Base-by-base conservation (phyloP, 2,888 invertebrate species). In the Sarcophaga carnaria region DNA sequence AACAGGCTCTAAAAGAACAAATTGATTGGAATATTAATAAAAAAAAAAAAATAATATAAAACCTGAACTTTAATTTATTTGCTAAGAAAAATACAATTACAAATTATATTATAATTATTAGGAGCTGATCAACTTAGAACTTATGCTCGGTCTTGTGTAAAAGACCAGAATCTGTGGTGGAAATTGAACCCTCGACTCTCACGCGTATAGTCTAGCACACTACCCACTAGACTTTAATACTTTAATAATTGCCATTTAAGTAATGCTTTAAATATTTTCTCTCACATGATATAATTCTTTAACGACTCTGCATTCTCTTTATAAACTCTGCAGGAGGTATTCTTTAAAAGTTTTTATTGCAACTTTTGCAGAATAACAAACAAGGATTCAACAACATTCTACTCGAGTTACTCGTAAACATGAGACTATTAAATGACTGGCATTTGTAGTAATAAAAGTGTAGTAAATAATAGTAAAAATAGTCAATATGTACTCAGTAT, bases 281-380 rank as follows among this genome's bases (percentile, higher is more conserved):
- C 12, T 17, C 8, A 5, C n/a, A 37, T 66, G 8, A 37, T 37
- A 17, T 6, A 67, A 67, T 69, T 69, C 69, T 49, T 11, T 69
- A n/a, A 71, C 49, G 17, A 12, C 17, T 71, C 54, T 71, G 54
- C 1, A 1, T 71, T 14, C 4, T 54, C 4, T 14, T 54, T 54
- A 12, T 54, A 14, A 54, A 37, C 2, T 67, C 60, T 62, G 12
- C n/a, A 62, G 45, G n/a, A 25, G 25, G 4, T 8, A 59, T 25
- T 78, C 22, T 69, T 14, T 69, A 60, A 14, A 45, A 69, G 60
- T 78, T 62, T 78, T 62, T 78, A 60, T 22, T 60, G 25, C 59
- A 78, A 69, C 25, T 69, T 69, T 37, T 69, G 47, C 27, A 78
- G 17, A 78, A 78, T 11, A 78, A 45, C 27, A 71, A 71, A 71